Conservation (phyloP, 2,113 vertebrate species). For the Gnathonemus longibarbis region DNA sequence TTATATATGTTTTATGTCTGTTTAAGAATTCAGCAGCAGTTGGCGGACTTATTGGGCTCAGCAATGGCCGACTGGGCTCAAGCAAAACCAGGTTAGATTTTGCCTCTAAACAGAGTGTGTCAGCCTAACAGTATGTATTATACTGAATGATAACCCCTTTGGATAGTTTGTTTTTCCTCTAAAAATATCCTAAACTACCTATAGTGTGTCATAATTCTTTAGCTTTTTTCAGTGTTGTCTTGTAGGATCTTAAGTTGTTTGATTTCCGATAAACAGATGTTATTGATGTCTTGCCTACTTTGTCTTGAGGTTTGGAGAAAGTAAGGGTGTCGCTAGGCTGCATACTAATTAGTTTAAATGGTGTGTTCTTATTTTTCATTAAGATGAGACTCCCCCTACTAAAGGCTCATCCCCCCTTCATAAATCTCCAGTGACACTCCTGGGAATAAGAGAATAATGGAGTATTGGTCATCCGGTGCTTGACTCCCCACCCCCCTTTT, state of each 20-base stretch:
- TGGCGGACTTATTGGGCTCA: conserved; percentile 65
- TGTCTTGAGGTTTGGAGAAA: neutral
- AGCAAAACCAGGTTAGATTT: conserved; percentile 72
- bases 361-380: neutral
- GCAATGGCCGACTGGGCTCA: conserved; percentile 65
- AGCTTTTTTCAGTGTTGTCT: neutral
- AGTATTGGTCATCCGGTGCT: neutral
- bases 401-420: neutral
- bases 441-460: neutral
- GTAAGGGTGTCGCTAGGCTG: neutral
- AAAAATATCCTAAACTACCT: neutral
- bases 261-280: neutral
- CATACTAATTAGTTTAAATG: neutral
- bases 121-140: neutral
- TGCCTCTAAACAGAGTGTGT: neutral
- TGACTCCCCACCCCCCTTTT: no score
- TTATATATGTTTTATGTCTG: neutral
- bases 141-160: neutral
- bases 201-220: neutral
- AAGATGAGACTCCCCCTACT: neutral
- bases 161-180: neutral
- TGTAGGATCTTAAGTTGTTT: neutral
- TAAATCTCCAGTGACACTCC: neutral
- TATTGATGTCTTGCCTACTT: neutral
- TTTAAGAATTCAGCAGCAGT: conserved; percentile 58